Evolutionary conservation across 2,888 invertebrate genomes (phyloP), one percentile per base, ranked within the genome.

Genomic region (Chloroclystis v-ata): DNA sequence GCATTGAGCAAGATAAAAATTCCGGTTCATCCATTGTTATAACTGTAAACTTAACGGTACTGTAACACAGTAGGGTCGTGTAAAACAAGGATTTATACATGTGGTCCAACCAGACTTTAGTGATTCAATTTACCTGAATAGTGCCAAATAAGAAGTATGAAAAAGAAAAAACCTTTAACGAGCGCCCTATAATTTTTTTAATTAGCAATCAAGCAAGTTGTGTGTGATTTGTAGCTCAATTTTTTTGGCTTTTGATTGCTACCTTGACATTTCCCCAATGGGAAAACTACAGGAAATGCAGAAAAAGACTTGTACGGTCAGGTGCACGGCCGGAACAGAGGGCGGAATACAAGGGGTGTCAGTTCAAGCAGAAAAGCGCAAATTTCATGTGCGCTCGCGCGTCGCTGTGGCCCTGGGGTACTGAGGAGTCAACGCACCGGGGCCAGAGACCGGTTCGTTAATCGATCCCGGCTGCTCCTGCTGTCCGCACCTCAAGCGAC

Each of bases 371-470:
- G 65, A 67, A 69, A 73, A 68, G 72, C 75, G 72, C 70, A 72
- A 72, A 75, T 73, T 76, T 77, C 71, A 74, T 76, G 72, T 69
- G 60, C 64, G 73, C 45, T 39, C 35, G 33, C 41, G 38, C 11
- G 5, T 4, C 5, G 20, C 35, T 39, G 46, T 20, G 30, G 37
- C 26, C 73, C 70, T 13, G 69, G 75, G 70, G 65, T 63, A 70
- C 75, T 71, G 72, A 68, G 80, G 85, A 85, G 85, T 85, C 87
- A 86, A 87, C 72, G 87, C 70, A 75, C 83, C 70, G 65, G 61
- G 60, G 78, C 83, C 70, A 65, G 62, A 59, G 78, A 85, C 86
- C 87, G 86, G 86, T 87, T 85, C 78, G 75, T 78, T 87, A 84
- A 86, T 86, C 84, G 83, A 75, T 84, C 82, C 82, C 67, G 76